Evolutionary conservation across 2,888 invertebrate genomes (phyloP).

Genomic region (Tetropium fuscum): DNA sequence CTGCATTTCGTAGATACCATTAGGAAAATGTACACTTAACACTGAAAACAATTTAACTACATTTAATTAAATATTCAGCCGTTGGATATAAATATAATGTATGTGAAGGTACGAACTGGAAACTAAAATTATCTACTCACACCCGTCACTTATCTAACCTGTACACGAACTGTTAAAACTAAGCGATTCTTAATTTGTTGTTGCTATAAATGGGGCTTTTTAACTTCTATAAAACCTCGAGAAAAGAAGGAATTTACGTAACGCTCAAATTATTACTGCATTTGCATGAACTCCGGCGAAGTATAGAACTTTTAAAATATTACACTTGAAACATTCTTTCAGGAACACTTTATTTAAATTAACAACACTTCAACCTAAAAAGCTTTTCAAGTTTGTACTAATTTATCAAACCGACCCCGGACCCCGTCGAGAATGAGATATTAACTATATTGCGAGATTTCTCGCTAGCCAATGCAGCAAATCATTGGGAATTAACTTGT

Average conservation of each 20-base stretch:
- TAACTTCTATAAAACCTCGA: background rate
- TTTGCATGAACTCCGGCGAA: constrained; percentile 11
- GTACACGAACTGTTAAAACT: background rate
- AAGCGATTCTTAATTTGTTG: background rate
- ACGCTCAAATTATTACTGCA: background rate
- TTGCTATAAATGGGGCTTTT: too few relatives aligned
- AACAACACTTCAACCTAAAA: background rate
- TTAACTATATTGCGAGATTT: background rate
- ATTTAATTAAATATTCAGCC: constrained; percentile 44
- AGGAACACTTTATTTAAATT: constrained; percentile 12
- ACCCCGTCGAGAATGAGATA: background rate
- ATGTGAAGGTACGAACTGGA: constrained; percentile 46
- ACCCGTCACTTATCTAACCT: constrained; percentile 20
- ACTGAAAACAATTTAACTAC: constrained; percentile 46
- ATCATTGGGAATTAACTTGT: background rate
- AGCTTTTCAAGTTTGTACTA: background rate
- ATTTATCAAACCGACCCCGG: background rate
- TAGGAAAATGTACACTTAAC: constrained; percentile 46
- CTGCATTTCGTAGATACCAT: constrained; percentile 55
- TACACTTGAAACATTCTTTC: constrained; percentile 11
- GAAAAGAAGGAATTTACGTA: constrained; percentile 5
- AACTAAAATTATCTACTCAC: constrained; percentile 30
- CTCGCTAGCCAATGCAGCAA: background rate
- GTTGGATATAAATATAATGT: constrained; percentile 47
- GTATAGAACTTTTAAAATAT: constrained; percentile 16